These are phyloP conservation scores for Drosophila sp. DNA, from an alignment of 1,140 invertebrate species.

Conservation along the genomic window DNA sequence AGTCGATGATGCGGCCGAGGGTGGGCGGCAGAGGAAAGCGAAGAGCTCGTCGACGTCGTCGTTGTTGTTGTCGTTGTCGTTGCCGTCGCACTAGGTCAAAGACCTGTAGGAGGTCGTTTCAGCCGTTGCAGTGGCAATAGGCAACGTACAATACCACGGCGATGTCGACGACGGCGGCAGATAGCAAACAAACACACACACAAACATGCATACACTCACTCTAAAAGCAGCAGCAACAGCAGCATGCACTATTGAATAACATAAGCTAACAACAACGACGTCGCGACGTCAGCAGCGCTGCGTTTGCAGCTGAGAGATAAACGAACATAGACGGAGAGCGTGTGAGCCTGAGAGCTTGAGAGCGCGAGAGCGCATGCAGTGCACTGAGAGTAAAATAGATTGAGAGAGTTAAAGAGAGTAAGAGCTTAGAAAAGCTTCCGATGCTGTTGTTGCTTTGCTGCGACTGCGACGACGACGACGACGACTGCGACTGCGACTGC, in stretches of 20 bases:
- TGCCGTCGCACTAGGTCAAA: slow-evolving; percentile 77
- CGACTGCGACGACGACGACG: slow-evolving; percentile 10
- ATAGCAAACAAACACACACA: slow-evolving; percentile 57
- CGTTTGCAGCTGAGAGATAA: slow-evolving; percentile 48
- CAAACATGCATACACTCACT: slow-evolving; percentile 30
- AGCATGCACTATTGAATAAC: slow-evolving; percentile 71
- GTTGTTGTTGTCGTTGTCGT: too few species aligned
- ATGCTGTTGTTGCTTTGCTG: slow-evolving; percentile 19
- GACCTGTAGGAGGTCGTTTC: slow-evolving; percentile 84
- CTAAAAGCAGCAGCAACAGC: slow-evolving; percentile 17
- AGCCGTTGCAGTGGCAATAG: slow-evolving; percentile 82
- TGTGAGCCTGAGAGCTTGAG: slow-evolving; percentile 2
- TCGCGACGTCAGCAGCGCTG: slow-evolving; percentile 51
- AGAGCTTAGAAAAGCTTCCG: slow-evolving; percentile 52
- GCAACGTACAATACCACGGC: slow-evolving; percentile 82
- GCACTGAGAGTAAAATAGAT: slow-evolving; percentile 1
- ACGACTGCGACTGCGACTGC: slow-evolving; percentile 24
- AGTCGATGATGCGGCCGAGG: background rate
- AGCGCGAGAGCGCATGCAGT: slow-evolving; percentile 1
- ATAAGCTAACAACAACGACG: slow-evolving; percentile 34
- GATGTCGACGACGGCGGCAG: slow-evolving; percentile 69
- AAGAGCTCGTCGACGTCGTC: slow-evolving; percentile 39
- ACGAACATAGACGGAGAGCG: background rate
- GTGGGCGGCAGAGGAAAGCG: background rate
- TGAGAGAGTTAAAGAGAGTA: slow-evolving; percentile 14